phyloP scores from a whole-genome alignment of 2,888 invertebrate species.

The Lasioglossum oenotherae region DNA sequence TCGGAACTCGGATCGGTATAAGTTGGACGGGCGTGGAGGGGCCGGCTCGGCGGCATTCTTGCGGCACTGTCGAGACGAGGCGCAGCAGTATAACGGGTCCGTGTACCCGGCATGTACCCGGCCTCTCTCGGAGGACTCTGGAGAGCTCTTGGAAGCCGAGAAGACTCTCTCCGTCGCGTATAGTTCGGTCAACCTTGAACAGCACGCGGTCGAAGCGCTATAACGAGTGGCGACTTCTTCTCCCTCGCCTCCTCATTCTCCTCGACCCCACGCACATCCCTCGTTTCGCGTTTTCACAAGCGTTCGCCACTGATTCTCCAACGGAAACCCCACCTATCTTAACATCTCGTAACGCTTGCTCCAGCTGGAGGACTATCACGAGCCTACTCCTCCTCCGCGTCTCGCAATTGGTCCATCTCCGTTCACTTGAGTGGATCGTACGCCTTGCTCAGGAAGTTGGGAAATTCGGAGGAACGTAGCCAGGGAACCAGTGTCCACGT shows the following conservation, averaged over 20 bases:
- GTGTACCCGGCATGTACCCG: slow-evolving; percentile 53
- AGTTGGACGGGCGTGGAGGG: slow-evolving; percentile 40
- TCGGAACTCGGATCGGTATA: slow-evolving; percentile 63
- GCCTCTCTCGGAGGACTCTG: slow-evolving; percentile 55
- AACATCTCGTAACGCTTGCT: slow-evolving; percentile 29
- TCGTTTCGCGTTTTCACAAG: slow-evolving; percentile 9
- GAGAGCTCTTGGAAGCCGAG: slow-evolving; percentile 48
- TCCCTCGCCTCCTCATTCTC: background rate
- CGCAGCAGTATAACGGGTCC: slow-evolving; percentile 77
- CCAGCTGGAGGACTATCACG: slow-evolving; percentile 2
- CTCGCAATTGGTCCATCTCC: background rate
- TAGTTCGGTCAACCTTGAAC: slow-evolving; percentile 49
- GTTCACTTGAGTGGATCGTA: background rate
- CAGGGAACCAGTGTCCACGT: too few relatives aligned
- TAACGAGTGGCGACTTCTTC: background rate
- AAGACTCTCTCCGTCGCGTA: slow-evolving; percentile 42
- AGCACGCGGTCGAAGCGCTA: slow-evolving; percentile 33
- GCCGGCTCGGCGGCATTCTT: slow-evolving; percentile 76
- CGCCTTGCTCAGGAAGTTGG: too few relatives aligned
- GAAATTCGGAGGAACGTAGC: too few relatives aligned
- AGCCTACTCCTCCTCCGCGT: background rate
- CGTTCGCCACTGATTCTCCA: background rate
- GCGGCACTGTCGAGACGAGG: slow-evolving; percentile 59
- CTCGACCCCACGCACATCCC: slow-evolving; percentile 17
- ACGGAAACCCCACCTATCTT: slow-evolving; percentile 52